These are phyloP conservation scores for Delia radicum DNA, from an alignment of 1,140 invertebrate genomes.

Conservation along the genomic window DNA sequence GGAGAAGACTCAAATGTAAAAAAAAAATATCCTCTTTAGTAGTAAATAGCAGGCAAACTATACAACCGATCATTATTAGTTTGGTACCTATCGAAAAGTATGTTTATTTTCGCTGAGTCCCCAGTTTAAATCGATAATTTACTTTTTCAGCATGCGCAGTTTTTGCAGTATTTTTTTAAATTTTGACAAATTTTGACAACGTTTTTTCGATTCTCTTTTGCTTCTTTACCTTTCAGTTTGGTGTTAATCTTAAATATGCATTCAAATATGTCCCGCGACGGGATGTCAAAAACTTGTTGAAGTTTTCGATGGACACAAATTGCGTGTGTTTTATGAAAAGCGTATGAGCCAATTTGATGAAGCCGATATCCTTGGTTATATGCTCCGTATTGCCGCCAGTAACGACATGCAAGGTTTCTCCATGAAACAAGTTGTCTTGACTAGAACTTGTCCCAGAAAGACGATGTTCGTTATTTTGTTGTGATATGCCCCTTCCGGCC, in stretches of 20 bases:
- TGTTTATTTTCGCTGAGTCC: no score
- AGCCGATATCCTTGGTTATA: constrained; percentile 91
- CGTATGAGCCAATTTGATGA: constrained; percentile 96
- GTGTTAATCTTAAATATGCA: constrained; percentile 51
- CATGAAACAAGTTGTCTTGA: constrained; percentile 99
- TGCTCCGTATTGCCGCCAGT: constrained; percentile 92
- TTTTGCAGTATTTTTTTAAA: no score
- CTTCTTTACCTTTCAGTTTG: constrained; percentile 50
- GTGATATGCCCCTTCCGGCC: constrained; percentile 85
- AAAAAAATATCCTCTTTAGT: no score
- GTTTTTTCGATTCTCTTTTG: constrained; percentile 15
- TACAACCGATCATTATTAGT: no score
- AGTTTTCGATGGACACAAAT: constrained; percentile 96
- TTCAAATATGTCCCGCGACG: constrained; percentile 76
- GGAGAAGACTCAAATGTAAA: no score
- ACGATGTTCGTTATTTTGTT: constrained; percentile 96
- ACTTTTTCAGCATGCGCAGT: no score
- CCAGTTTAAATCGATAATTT: no score
- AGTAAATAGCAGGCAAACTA: no score
- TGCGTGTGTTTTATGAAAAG: constrained; percentile 97
- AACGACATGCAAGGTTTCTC: constrained; percentile 99
- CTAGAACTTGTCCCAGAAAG: constrained; percentile 97
- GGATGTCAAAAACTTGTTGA: constrained; percentile 98
- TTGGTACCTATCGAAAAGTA: no score
- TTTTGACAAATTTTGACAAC: no score